Conservation (phyloP, 1,140 invertebrate genomes). For the Drosophila equinoxialis region DNA sequence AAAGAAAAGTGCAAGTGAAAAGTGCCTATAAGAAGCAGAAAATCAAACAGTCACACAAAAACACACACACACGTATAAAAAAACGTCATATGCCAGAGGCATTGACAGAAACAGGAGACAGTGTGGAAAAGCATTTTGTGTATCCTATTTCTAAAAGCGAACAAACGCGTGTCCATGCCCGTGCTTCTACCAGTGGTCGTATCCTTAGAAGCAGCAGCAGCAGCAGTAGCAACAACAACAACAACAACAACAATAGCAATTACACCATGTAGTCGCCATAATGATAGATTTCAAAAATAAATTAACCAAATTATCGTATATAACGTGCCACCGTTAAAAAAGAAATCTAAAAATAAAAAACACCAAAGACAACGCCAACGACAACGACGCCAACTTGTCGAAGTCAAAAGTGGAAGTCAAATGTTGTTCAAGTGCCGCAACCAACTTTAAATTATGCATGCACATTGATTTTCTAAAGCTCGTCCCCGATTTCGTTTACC, state of each 20-base stretch:
- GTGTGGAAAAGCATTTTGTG: constrained; percentile 75
- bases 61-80: constrained; percentile 50
- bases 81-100: constrained; percentile 80
- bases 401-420: constrained; percentile 23
- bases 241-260: constrained; percentile 55
- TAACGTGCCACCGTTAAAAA: constrained; percentile 57
- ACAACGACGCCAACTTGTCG: constrained; percentile 33
- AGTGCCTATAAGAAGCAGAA: constrained; percentile 63
- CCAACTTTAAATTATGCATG: constrained; percentile 76
- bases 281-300: constrained; percentile 77
- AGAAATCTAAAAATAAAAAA: constrained; percentile 62
- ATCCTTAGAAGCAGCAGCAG: constrained; percentile 41
- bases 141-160: constrained; percentile 72
- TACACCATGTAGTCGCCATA: constrained; percentile 70
- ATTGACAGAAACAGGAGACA: constrained; percentile 57
- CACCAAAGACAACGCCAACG: constrained; percentile 52
- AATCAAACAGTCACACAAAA: constrained; percentile 42
- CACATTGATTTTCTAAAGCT: constrained; percentile 71
- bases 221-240: constrained; percentile 19
- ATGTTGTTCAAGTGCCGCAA: constrained; percentile 55
- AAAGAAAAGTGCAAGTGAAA: constrained; percentile 73
- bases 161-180: constrained; percentile 41
- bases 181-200: constrained; percentile 29
- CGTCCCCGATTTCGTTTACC: constrained; percentile 32
- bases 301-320: constrained; percentile 75